phyloP scores from a whole-genome alignment of 2,888 invertebrate species.

The Trichacis sp. region DNA sequence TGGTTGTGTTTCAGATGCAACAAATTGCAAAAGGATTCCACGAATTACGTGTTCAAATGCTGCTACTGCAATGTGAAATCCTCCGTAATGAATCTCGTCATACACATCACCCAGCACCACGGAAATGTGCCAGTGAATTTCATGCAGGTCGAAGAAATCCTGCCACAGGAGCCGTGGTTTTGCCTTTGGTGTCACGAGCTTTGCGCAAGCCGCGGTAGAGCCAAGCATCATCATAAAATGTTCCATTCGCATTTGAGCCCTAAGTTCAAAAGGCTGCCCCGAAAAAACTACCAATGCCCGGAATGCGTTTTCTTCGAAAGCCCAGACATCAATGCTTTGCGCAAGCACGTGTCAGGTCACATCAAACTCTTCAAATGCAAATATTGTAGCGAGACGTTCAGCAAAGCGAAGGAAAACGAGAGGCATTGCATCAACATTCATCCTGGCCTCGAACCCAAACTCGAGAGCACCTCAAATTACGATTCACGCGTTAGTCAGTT shows the following conservation, averaged over 20 bases:
- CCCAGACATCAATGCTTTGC: constrained; percentile 57
- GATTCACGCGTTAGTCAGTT: constrained; percentile 47
- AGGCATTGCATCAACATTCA: constrained; percentile 60
- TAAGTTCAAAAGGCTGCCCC: constrained; percentile 47
- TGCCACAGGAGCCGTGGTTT: constrained; percentile 51
- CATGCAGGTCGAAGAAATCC: constrained; percentile 41
- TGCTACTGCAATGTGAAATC: constrained; percentile 54
- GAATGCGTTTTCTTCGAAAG: constrained; percentile 61
- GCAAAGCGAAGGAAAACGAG: constrained; percentile 52
- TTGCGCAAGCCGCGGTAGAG: constrained; percentile 57
- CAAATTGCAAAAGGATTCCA: constrained; percentile 13
- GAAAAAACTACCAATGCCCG: constrained; percentile 60
- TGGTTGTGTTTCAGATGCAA: constrained; percentile 10
- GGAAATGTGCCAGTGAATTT: constrained; percentile 46
- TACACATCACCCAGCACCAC: constrained; percentile 52
- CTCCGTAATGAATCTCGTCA: constrained; percentile 46
- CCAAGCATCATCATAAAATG: constrained; percentile 63
- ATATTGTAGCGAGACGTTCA: constrained; percentile 63
- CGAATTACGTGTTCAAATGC: constrained; percentile 43
- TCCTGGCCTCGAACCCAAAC: constrained; percentile 53
- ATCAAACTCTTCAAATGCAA: constrained; percentile 68
- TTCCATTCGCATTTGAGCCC: constrained; percentile 64
- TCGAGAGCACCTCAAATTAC: constrained; percentile 49
- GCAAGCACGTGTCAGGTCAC: constrained; percentile 68
- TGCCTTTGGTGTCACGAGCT: constrained; percentile 62